Evolutionary conservation across 2,113 vertebrate species (phyloP).

Genomic region (Machaerirhynchus nigripectus): DNA sequence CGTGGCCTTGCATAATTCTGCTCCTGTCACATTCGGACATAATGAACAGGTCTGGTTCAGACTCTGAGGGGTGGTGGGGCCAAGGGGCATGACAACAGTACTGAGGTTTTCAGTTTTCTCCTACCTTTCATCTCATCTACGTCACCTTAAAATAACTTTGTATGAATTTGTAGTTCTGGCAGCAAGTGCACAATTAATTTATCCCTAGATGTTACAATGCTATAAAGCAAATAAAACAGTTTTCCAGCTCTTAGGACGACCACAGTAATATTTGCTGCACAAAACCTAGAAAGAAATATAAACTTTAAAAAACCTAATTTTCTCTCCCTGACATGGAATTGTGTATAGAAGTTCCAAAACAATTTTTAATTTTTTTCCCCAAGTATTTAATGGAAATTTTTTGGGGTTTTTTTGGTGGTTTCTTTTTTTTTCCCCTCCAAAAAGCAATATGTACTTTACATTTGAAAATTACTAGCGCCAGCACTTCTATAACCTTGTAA

Average conservation of each 20-base stretch:
- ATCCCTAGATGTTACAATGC: not conserved
- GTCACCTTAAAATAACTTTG: not conserved
- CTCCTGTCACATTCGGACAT: not conserved
- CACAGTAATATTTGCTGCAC: not conserved
- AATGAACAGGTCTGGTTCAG: not conserved
- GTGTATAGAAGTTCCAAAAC: not conserved
- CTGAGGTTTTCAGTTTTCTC: not conserved
- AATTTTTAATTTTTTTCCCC: accelerated
- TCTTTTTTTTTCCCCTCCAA: not conserved
- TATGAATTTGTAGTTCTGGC: not conserved
- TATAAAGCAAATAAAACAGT: not conserved
- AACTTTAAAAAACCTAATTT: not conserved
- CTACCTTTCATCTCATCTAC: not conserved
- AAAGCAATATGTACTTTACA: not conserved
- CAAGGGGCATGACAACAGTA: not conserved
- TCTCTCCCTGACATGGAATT: not conserved
- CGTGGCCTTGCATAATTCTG: not conserved
- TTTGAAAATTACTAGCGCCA: not conserved
- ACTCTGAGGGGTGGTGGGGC: not conserved
- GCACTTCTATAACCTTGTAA: not conserved
- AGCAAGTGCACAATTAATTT: not conserved
- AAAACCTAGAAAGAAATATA: not conserved
- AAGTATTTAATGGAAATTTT: not conserved
- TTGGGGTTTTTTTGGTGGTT: not conserved
- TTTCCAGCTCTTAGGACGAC: not conserved